These are phyloP conservation scores for Parthenolecanium corni DNA, from an alignment of 2,888 invertebrate genomes.

Conservation along the genomic window DNA sequence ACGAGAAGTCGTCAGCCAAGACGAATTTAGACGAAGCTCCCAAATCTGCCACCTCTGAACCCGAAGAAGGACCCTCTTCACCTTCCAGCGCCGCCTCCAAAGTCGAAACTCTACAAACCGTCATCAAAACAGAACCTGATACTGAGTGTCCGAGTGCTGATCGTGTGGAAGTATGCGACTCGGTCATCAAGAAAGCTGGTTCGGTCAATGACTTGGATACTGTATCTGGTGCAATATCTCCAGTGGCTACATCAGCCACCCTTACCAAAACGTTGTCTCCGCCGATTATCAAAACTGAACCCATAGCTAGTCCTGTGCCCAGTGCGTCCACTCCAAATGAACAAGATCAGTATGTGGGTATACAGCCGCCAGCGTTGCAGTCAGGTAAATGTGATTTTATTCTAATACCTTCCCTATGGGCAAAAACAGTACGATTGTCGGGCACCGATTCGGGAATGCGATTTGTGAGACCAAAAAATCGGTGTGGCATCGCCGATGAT, in stretches of 20 bases:
- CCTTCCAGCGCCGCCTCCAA: background rate
- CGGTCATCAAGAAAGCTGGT: constrained; percentile 9
- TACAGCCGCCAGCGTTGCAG: background rate
- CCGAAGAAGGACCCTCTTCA: background rate
- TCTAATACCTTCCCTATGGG: too few relatives aligned
- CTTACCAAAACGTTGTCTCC: background rate
- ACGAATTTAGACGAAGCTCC: constrained; percentile 1
- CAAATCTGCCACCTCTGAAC: background rate
- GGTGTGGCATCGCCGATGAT: too few relatives aligned
- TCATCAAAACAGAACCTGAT: constrained; percentile 16
- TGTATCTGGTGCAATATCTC: too few relatives aligned
- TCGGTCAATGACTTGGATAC: background rate
- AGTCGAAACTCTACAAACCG: background rate
- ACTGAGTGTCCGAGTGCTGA: background rate
- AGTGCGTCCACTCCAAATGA: background rate
- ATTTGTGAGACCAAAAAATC: too few relatives aligned
- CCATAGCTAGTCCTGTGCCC: constrained; percentile 5
- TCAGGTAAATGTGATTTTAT: background rate
- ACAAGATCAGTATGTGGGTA: constrained; percentile 4
- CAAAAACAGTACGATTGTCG: too few relatives aligned
- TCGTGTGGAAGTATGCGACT: background rate
- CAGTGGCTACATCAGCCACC: background rate
- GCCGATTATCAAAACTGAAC: constrained; percentile 7
- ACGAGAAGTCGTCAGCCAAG: constrained; percentile 7
- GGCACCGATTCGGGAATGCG: too few relatives aligned